Conservation (phyloP, 2,113 vertebrate genomes). For the Monarcha castaneiventris region DNA sequence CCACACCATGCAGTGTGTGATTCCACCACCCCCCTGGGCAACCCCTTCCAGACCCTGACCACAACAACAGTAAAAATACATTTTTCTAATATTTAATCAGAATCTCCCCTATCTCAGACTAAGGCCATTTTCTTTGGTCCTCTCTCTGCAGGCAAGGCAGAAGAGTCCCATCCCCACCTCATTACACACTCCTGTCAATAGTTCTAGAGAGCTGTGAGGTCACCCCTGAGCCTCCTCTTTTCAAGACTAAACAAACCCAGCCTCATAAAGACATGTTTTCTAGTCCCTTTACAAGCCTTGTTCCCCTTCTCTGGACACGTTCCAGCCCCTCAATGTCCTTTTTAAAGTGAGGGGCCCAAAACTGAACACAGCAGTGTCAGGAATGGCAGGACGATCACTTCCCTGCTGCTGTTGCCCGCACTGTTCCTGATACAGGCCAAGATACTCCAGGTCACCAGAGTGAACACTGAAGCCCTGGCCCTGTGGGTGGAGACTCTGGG, state of each 20-base stretch:
- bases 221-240: not conserved
- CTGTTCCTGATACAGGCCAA: not conserved
- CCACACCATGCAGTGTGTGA: too few species aligned
- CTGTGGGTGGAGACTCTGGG: not conserved
- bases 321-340: not conserved
- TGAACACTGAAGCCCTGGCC: rapidly evolving
- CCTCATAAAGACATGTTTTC: not conserved
- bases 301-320: not conserved
- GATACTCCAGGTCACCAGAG: not conserved
- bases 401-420: not conserved
- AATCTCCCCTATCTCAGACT: not conserved
- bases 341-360: not conserved
- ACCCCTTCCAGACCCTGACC: not conserved
- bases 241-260: not conserved
- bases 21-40: too few species aligned
- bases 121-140: not conserved
- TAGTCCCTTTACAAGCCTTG: not conserved
- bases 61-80: not conserved
- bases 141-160: not conserved
- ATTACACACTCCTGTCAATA: not conserved
- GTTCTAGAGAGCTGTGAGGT: not conserved
- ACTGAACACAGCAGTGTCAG: not conserved
- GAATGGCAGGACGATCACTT: not conserved
- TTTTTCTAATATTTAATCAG: not conserved
- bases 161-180: not conserved